A percentile compares a stretch with the other conserved stretches of the same genome.
Conservation (phyloP, 2,113 vertebrate species). For the Sitta europaea region DNA sequence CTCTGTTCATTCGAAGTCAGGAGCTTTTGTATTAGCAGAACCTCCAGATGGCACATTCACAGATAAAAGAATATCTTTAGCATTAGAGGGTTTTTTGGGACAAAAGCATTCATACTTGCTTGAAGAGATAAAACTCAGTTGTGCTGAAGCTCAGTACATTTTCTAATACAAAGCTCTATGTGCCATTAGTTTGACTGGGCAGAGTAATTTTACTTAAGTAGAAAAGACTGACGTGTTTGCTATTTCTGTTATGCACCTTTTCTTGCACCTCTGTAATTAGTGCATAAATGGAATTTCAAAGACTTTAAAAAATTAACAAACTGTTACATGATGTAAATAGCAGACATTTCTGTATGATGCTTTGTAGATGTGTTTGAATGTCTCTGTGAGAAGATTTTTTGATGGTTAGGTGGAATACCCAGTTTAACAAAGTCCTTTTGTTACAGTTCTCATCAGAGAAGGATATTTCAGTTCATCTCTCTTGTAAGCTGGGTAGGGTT, state of each 20-base stretch:
- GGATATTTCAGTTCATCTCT: not conserved
- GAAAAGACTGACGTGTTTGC: not conserved
- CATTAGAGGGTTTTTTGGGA: not conserved
- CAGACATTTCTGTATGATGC: not conserved
- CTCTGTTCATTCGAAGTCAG: not conserved
- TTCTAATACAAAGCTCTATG: not conserved
- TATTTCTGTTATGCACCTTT: not conserved
- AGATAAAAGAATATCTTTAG: not conserved
- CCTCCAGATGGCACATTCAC: not conserved
- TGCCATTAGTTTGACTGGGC: not conserved
- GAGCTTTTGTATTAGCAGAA: not conserved
- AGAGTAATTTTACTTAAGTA: not conserved
- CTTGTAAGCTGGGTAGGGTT: not conserved
- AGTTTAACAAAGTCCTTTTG: not conserved
- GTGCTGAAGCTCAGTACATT: not conserved
- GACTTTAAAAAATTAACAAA: not conserved
- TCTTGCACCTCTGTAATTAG: not conserved
- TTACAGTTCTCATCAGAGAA: not conserved
- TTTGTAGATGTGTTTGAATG: not conserved
- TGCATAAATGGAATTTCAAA: not conserved
- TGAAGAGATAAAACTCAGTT: not conserved
- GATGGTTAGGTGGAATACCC: not conserved
- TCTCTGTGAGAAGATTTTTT: not conserved
- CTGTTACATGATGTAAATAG: not conserved
- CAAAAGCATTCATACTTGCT: not conserved